A percentile compares a stretch with the other conserved stretches of the same genome.
These are phyloP conservation scores for Uloborus plumipes DNA, from an alignment of 2,888 invertebrate species.

Conservation along the genomic window DNA sequence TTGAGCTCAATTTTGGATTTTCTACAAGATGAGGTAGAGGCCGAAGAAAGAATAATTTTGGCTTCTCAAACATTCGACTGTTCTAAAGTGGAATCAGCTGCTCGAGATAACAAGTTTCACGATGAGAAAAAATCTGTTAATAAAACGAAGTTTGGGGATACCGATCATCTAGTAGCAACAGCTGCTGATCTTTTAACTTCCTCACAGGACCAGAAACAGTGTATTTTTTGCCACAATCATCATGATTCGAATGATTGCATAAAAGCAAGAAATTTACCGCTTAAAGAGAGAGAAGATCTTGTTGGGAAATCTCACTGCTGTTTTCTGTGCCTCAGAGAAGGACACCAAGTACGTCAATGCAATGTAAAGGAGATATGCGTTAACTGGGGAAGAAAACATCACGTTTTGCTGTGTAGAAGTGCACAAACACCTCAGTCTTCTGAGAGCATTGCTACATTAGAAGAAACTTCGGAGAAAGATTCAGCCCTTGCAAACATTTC, in stretches of 20 bases:
- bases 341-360: constrained; percentile 1
- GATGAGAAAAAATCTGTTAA: too few relatives aligned
- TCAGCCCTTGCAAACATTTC: background rate
- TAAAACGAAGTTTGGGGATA: background rate
- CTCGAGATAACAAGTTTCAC: too few relatives aligned
- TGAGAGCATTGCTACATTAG: background rate
- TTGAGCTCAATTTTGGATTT: too few relatives aligned
- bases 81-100: too few relatives aligned
- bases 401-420: background rate
- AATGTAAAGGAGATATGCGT: background rate
- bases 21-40: too few relatives aligned
- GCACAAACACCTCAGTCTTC: background rate
- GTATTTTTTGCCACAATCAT: too few relatives aligned
- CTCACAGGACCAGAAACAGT: background rate
- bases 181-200: background rate
- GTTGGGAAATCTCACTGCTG: background rate
- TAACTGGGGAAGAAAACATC: background rate
- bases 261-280: too few relatives aligned
- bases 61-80: too few relatives aligned
- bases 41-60: too few relatives aligned
- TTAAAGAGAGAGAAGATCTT: too few relatives aligned
- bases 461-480: background rate
- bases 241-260: too few relatives aligned
- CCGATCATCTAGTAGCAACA: background rate
- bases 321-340: constrained; percentile 4